phyloP scores from a whole-genome alignment of 2,113 vertebrate genomes.

The Eretmochelys imbricata region DNA sequence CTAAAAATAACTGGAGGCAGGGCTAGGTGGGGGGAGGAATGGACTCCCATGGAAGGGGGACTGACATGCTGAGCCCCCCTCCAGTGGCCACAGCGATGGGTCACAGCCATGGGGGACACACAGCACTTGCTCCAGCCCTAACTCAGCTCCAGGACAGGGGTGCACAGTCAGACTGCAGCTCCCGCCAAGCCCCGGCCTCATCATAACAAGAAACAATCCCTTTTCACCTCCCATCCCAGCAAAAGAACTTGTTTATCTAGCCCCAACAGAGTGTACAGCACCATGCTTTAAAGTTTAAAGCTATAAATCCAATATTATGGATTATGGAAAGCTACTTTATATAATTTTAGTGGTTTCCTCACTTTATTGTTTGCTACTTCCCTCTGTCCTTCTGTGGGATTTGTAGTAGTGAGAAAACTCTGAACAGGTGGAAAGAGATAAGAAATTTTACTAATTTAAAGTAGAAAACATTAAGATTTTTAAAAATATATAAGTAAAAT shows the following conservation, averaged over 20 bases:
- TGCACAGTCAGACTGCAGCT: too few relatives aligned
- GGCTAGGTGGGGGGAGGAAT: too few relatives aligned
- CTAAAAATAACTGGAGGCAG: too few relatives aligned
- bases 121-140: too few relatives aligned
- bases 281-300: not conserved
- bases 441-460: not conserved
- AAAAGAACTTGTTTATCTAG: not conserved
- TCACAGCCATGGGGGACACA: too few relatives aligned
- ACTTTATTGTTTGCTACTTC: not conserved
- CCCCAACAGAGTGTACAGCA: not conserved
- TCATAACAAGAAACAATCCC: not conserved
- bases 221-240: not conserved
- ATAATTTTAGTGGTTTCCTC: not conserved
- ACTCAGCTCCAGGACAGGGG: too few relatives aligned
- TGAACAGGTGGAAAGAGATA: not conserved
- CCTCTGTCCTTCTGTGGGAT: not conserved
- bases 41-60: too few relatives aligned
- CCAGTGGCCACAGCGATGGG: too few relatives aligned
- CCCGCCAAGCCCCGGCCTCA: too few relatives aligned
- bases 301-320: too few relatives aligned
- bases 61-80: too few relatives aligned
- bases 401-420: not conserved
- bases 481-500: not conserved
- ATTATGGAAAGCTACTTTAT: not conserved
- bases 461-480: not conserved